Evolutionary conservation across 2,113 vertebrate species (phyloP).

Genomic region (Oncorhynchus keta): DNA sequence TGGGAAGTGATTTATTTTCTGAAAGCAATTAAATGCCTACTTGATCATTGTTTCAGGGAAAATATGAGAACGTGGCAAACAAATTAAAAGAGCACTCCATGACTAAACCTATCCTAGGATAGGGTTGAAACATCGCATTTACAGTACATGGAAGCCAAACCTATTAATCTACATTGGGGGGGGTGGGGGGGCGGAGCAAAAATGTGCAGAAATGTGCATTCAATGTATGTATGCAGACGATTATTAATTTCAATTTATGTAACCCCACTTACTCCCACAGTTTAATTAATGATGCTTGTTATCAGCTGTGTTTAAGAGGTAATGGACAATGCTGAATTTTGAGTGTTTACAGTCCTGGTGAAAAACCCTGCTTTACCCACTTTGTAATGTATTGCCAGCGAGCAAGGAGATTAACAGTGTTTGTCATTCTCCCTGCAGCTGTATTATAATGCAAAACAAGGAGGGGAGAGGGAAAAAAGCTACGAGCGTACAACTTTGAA

Average conservation of each 20-base stretch:
- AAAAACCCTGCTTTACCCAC: constrained; percentile 70
- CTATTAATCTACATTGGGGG: constrained; percentile 61
- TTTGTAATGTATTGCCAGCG: constrained; percentile 76
- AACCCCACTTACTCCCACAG: constrained; percentile 74
- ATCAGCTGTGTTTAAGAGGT: constrained; percentile 75
- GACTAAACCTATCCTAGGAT: constrained; percentile 71
- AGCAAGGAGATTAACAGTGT: constrained; percentile 77
- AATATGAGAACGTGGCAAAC: constrained; percentile 71
- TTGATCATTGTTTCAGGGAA: constrained; percentile 69
- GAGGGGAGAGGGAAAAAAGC: constrained; percentile 60
- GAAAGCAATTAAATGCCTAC: constrained; percentile 77
- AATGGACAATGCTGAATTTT: constrained; percentile 79
- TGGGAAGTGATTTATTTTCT: constrained; percentile 73
- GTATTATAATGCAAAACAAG: constrained; percentile 74
- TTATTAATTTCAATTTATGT: constrained; percentile 77
- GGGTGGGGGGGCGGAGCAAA: constrained; percentile 51
- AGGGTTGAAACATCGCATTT: constrained; percentile 58
- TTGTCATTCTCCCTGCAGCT: constrained; percentile 76
- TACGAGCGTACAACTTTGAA: constrained; percentile 85
- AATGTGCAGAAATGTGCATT: constrained; percentile 59
- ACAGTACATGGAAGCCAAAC: constrained; percentile 50
- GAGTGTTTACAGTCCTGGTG: constrained; percentile 75
- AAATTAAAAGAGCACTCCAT: constrained; percentile 77
- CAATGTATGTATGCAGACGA: constrained; percentile 65
- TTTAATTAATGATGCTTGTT: constrained; percentile 79